phyloP scores from a whole-genome alignment of 2,113 vertebrate genomes.

The Melierax canorus region DNA sequence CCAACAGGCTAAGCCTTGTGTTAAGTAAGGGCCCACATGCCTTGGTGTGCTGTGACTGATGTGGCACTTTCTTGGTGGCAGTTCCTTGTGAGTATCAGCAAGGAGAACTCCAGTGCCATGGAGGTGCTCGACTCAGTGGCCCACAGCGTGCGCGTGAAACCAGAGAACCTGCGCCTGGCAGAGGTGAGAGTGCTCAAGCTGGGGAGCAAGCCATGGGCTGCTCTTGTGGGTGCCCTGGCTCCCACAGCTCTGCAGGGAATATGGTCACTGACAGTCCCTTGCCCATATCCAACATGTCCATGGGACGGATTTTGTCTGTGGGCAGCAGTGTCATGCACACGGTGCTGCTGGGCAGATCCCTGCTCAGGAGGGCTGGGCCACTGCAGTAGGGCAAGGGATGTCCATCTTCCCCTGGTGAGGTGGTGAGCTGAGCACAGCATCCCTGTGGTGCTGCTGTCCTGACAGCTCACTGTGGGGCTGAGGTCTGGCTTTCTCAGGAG shows the following conservation, averaged over 20 bases:
- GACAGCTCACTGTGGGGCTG: neutral
- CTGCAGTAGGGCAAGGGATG: neutral
- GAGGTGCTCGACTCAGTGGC: conserved; percentile 93
- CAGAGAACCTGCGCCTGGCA: conserved; percentile 88
- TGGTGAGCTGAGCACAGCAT: neutral
- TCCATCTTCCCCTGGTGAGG: neutral
- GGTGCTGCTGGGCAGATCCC: neutral
- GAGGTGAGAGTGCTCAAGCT: conserved; percentile 76
- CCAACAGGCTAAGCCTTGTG: neutral
- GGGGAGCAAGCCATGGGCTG: rapidly evolving
- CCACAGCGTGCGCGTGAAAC: conserved; percentile 84
- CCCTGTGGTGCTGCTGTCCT: neutral
- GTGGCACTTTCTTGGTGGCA: conserved; percentile 36
- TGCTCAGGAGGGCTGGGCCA: neutral
- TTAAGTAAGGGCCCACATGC: rapidly evolving
- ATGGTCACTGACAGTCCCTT: neutral
- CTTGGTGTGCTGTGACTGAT: neutral
- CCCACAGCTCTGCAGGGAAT: neutral
- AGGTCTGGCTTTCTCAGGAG: neutral
- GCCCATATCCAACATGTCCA: neutral
- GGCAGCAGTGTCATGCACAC: neutral
- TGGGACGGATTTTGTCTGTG: neutral
- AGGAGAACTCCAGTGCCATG: conserved; percentile 90
- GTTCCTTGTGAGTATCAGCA: conserved; percentile 96
- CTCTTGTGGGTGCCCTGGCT: neutral